Base-by-base conservation (phyloP, 1,140 invertebrate genomes). In the Lethocerus indicus region DNA sequence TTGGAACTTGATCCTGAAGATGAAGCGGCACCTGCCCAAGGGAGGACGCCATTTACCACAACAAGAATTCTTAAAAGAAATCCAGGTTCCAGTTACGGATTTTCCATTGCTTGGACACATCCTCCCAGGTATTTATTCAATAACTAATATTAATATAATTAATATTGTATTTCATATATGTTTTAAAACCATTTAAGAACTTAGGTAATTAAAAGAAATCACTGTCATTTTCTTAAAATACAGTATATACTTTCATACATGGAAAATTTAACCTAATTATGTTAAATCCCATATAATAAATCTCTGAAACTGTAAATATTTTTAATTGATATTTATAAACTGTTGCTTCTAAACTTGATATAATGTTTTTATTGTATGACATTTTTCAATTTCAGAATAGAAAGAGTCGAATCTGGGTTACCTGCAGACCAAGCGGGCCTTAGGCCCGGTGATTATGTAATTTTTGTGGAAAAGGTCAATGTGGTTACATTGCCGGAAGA, bases 41-140 rank as follows among this genome's bases (percentile, higher is more conserved):
- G 84, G n/a, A 70, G 83, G 51, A 88, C 84, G 1, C 83, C 84
- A 0, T 88, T 86, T 59, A 88, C 83, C 2, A 76, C 78, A 40
- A 85, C 83, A 25, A 78, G 79, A 59, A 73, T 70, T 55, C 56
- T 81, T 41, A 66, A 70, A 6, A 63, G 75, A 26, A 70, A 70
- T 6, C 62, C 71, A 2, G 71, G 74, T 42, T 73, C 50, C 50
- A 70, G 83, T 5, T 87, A 83, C 60, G 84, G 83, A 1, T 92
- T 93, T 67, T 87, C 86, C 3, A 79, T 93, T n/a, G 81, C 88
- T 1, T 91, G 87, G 81, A 87, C 84, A 2, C 78, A 87, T 59
- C 89, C 89, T 16, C 87, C 79, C n/a, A 73, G 64, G 64, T 65
- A 59, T 42, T 7, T 28, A 28, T 25, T 47, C 20, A 24, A 48